These are phyloP conservation scores for Xestia c-nigrum DNA, from an alignment of 2,888 invertebrate genomes.

Conservation along the genomic window DNA sequence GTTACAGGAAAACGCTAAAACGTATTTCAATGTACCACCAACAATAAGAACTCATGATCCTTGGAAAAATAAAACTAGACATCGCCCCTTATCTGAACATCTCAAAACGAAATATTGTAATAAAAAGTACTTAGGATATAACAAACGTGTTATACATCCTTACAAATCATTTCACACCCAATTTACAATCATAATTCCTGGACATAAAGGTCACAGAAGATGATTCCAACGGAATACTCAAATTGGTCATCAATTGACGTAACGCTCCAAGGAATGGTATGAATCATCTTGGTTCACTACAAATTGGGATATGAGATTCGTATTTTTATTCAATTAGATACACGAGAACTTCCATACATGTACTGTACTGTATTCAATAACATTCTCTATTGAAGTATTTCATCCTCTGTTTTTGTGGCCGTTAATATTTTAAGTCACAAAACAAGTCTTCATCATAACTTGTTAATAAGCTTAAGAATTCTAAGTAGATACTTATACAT, in stretches of 20 bases:
- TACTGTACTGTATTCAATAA: slow-evolving; percentile 74
- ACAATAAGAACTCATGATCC: slow-evolving; percentile 80
- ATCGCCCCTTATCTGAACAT: slow-evolving; percentile 82
- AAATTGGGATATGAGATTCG: slow-evolving; percentile 85
- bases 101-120: slow-evolving; percentile 84
- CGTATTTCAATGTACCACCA: slow-evolving; percentile 79
- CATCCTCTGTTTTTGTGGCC: slow-evolving; percentile 67
- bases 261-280: slow-evolving; percentile 80
- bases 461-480: slow-evolving; percentile 81
- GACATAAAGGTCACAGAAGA: slow-evolving; percentile 72
- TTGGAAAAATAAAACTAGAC: slow-evolving; percentile 82
- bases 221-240: slow-evolving; percentile 69
- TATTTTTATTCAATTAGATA: slow-evolving; percentile 87
- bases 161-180: slow-evolving; percentile 63
- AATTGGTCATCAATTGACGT: slow-evolving; percentile 77
- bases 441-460: slow-evolving; percentile 74
- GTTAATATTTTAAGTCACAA: slow-evolving; percentile 71
- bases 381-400: slow-evolving; percentile 67
- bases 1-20: slow-evolving; percentile 83
- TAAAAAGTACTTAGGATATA: slow-evolving; percentile 81
- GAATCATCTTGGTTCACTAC: slow-evolving; percentile 85
- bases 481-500: slow-evolving; percentile 76
- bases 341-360: slow-evolving; percentile 81
- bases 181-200: slow-evolving; percentile 74
- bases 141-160: slow-evolving; percentile 65